These are phyloP conservation scores for Macrostomum lignano DNA, from an alignment of 1,140 invertebrate species.

Conservation along the genomic window DNA sequence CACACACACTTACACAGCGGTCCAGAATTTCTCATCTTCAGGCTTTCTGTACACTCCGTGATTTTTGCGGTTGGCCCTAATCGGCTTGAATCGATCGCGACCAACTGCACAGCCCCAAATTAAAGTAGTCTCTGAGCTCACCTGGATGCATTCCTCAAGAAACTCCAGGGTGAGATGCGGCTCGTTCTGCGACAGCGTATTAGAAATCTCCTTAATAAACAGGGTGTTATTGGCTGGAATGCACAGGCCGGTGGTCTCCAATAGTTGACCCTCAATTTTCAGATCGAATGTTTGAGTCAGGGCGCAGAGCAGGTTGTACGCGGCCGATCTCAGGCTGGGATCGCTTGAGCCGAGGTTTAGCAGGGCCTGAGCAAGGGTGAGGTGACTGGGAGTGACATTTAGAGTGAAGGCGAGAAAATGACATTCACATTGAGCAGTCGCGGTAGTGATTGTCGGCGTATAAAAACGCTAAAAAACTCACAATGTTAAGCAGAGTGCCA, in stretches of 20 bases:
- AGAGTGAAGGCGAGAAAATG: too few species aligned
- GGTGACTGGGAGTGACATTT: too few species aligned
- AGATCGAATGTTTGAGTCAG: slow-evolving; percentile 81
- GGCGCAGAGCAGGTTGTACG: slow-evolving; percentile 81
- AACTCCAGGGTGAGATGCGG: slow-evolving; percentile 82
- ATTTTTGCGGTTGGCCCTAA: too few species aligned
- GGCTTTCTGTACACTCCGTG: too few species aligned
- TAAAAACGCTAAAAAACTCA: too few species aligned
- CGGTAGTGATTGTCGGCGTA: too few species aligned
- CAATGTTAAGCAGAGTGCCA: slow-evolving; percentile 69
- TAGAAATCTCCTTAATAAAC: slow-evolving; percentile 82
- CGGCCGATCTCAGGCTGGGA: slow-evolving; percentile 68
- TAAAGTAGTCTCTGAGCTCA: too few species aligned
- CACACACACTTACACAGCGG: too few species aligned
- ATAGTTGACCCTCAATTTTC: slow-evolving; percentile 74
- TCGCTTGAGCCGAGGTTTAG: slow-evolving; percentile 77
- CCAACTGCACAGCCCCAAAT: too few species aligned
- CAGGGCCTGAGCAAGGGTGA: slow-evolving; percentile 38
- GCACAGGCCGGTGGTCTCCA: slow-evolving; percentile 73
- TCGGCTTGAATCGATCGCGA: too few species aligned
- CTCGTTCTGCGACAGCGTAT: slow-evolving; percentile 65
- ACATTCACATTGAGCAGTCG: too few species aligned
- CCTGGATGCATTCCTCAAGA: slow-evolving; percentile 80
- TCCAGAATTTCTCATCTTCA: too few species aligned
- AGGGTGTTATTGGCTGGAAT: slow-evolving; percentile 93